Conservation (phyloP, 2,888 invertebrate species). For the Mylabris sibirica region DNA sequence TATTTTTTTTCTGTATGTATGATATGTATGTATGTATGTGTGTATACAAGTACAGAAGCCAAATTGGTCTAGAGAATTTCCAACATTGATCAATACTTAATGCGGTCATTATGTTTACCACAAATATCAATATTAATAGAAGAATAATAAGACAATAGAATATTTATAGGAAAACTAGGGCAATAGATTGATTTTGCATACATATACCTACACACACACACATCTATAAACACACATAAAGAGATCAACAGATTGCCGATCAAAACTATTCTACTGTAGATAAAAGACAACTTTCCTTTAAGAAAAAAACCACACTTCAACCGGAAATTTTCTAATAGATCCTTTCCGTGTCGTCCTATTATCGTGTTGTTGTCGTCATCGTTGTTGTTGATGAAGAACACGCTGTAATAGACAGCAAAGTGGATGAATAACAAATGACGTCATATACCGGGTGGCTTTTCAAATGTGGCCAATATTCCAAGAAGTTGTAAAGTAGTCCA, state of each 20-base stretch:
- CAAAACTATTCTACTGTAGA: not conserved
- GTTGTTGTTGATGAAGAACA: not conserved
- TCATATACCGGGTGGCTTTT: too few relatives aligned
- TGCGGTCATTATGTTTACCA: slow-evolving; percentile 30
- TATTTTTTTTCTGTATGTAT: not conserved
- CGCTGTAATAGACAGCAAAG: not conserved
- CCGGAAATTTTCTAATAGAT: not conserved
- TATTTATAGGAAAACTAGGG: not conserved
- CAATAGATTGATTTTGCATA: slow-evolving; percentile 4
- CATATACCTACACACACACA: too few relatives aligned
- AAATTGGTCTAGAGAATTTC: slow-evolving; percentile 11
- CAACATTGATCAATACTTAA: slow-evolving; percentile 28
- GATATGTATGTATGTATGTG: slow-evolving; percentile 6
- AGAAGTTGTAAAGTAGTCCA: too few relatives aligned
- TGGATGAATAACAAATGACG: not conserved
- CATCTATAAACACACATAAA: not conserved
- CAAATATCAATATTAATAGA: slow-evolving; percentile 28
- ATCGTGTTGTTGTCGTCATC: not conserved
- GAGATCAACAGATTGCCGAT: not conserved
- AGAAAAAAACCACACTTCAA: not conserved
- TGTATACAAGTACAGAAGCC: slow-evolving; percentile 10
- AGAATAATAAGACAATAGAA: slow-evolving; percentile 15
- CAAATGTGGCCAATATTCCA: too few relatives aligned
- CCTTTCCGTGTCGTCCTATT: not conserved
- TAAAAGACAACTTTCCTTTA: not conserved